A percentile compares a stretch with the other conserved stretches of the same genome.
phyloP scores from a whole-genome alignment of 2,888 invertebrate genomes.

The Coleophora flavipennella region DNA sequence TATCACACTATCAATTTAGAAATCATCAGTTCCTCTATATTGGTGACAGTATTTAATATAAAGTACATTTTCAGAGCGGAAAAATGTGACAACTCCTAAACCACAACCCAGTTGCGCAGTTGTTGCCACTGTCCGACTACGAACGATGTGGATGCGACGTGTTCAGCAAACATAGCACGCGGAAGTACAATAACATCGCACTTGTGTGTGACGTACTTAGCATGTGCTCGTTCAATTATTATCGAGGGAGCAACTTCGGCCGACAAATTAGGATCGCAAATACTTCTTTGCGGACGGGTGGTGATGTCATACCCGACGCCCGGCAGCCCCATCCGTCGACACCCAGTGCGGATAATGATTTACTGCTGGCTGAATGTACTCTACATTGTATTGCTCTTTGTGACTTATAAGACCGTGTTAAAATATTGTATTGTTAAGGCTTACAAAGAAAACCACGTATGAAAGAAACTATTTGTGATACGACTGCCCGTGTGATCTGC shows the following conservation, averaged over 20 bases:
- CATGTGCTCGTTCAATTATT: conserved; percentile 24
- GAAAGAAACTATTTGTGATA: not conserved
- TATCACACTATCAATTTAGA: too few species aligned
- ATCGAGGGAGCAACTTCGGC: conserved; percentile 23
- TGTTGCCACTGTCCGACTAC: too few species aligned
- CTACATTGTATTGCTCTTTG: conserved; percentile 10
- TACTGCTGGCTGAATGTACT: conserved; percentile 15
- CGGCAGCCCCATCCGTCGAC: conserved; percentile 28
- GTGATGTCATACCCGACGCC: conserved; percentile 43
- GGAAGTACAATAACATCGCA: not conserved
- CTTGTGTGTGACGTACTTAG: conserved; percentile 15
- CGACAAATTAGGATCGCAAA: conserved; percentile 37
- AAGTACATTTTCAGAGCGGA: too few species aligned
- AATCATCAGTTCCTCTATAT: too few species aligned
- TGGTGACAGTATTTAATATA: too few species aligned
- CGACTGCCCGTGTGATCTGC: not conserved
- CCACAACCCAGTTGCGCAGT: too few species aligned
- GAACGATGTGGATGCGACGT: too few species aligned
- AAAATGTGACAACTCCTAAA: too few species aligned
- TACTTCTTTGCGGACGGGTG: conserved; percentile 24
- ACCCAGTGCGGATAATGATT: conserved; percentile 23
- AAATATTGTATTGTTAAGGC: conserved; percentile 1
- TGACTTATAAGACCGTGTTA: not conserved
- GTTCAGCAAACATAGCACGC: conserved; percentile 5
- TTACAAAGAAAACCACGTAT: not conserved